Evolutionary conservation across 2,797 vertebrate species (phyloP), one percentile per base, ranked within the genome.

Genomic region (Siniperca scherzeri): DNA sequence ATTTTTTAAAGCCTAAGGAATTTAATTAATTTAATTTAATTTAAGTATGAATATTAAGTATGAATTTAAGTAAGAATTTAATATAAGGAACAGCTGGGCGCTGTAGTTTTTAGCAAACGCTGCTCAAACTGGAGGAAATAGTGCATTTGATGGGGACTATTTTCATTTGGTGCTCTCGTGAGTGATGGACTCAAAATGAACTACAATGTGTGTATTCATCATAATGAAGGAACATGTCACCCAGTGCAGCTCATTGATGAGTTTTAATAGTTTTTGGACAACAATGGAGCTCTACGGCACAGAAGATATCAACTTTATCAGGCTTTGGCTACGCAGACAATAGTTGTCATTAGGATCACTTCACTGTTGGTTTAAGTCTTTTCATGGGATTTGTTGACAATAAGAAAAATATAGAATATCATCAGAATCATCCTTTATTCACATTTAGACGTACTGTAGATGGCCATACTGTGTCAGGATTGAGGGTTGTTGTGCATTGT

Each of bases 401-500:
- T 30, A 33, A 36, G 5, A 53, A 48, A 67, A 71, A 73, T 13
- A 53, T 1, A 77, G 14, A 64, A 21, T 0, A 60, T 70, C 21
- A 79, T 21, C 56, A 77, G 70, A 36, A 42, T 19, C n/a, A 71
- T 64, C 40, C 61, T 73, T 73, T 55, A n/a, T 46, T 78, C 70
- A 69, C 19, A 74, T 69, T 13, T 61, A 12, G 57, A 4, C 30
- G 33, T 60, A 48, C 13, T 48, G 62, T 77, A 64, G 57, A 22
- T 38, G 64, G 57, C 40, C 60, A 55, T 19, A 74, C 64, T 50
- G 64, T 67, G 64, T 78, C 55, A 59, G 69, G 53, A 77, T 5
- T 72, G 70, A 16, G 70, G 75, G 55, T 75, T 85, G 73, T 46
- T 89, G 84, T 83, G 85, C 68, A 68, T 88, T 89, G 87, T 85